phyloP scores from a whole-genome alignment of 2,113 vertebrate genomes.

The Vidua chalybeata region DNA sequence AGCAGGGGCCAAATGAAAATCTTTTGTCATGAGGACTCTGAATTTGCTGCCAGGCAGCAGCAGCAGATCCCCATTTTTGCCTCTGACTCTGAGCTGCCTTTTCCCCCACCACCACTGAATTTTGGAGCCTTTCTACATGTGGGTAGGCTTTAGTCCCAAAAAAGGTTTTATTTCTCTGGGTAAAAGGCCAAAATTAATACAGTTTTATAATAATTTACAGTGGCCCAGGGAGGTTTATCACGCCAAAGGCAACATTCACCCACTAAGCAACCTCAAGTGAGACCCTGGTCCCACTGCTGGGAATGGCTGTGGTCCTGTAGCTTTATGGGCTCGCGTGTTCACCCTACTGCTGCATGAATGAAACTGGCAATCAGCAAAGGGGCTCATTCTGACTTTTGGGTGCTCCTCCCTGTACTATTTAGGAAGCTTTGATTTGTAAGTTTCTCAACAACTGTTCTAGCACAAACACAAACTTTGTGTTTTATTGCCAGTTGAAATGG shows the following conservation, averaged over 20 bases:
- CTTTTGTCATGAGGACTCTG: slow-evolving; percentile 33
- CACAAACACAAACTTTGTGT: background rate
- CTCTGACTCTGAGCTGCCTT: background rate
- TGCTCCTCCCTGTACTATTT: background rate
- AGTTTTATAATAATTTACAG: slow-evolving; percentile 26
- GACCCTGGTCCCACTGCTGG: background rate
- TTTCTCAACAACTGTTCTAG: background rate
- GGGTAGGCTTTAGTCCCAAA: background rate
- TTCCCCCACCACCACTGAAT: background rate
- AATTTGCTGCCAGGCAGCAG: background rate
- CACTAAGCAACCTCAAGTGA: background rate
- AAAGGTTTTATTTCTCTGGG: slow-evolving; percentile 25
- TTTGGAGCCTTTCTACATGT: background rate
- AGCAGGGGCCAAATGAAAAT: slow-evolving; percentile 16
- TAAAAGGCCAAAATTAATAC: slow-evolving; percentile 46
- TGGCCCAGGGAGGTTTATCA: background rate
- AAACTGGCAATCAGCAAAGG: background rate
- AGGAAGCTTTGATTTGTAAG: background rate
- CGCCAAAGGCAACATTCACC: slow-evolving; percentile 47
- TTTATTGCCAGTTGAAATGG: background rate
- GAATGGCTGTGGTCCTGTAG: background rate
- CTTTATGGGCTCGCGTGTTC: background rate
- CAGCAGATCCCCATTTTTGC: background rate
- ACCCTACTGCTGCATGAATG: background rate
- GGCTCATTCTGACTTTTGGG: background rate